Evolutionary conservation across 1,140 invertebrate genomes (phyloP), one percentile per base, ranked within the genome.

Genomic region (Drosophila fuyamai): DNA sequence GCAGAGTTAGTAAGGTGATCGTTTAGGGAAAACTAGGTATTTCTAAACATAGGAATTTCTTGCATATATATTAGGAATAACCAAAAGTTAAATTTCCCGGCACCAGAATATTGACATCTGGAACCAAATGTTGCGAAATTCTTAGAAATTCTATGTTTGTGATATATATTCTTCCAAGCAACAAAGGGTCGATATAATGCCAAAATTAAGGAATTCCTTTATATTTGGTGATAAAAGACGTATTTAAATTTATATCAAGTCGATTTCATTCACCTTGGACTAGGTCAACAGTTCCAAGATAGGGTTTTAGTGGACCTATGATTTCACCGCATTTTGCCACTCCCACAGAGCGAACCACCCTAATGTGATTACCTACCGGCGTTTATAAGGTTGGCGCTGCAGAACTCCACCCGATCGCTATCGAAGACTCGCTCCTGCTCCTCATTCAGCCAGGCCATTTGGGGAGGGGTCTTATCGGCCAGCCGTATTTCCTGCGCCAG

Each of bases 381-480:
- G 93, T 97, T 97, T 70, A 98, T 98, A 32, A 98, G 94, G 93
- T 98, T 98, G 40, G 96, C 96, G 94, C 97, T 98, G 93, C 95
- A 96, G 91, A 98, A 98, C 92, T 97, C 96, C n/a, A 98, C 95
- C 84, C 95, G 93, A 54, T 96, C 94, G 92, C 94, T 94, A 35
- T 95, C 93, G 93, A 98, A 98, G 40, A 95, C 92, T 82, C 95
- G 94, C 53, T 95, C 93, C 88, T 98, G 97, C 72, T 93, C 93
- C 10, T 94, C 92, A 92, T 97, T 98, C 6, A 98, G 93, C 96
- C 97, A 98, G 5, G 97, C 97, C 81, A 97, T 96, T 93, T 97
- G 96, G 2, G 97, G 97, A 29, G 97, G 97, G 14, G 97, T 97
- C 94, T 98, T 98, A 93, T 98, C 97, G 65, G 97, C 96, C 51